Evolutionary conservation across 30 jellyfish, hydroid and myxozoan species (phyloP), one percentile per base, ranked within the genome.

Genomic region (Pseudorhiza aurosa): DNA sequence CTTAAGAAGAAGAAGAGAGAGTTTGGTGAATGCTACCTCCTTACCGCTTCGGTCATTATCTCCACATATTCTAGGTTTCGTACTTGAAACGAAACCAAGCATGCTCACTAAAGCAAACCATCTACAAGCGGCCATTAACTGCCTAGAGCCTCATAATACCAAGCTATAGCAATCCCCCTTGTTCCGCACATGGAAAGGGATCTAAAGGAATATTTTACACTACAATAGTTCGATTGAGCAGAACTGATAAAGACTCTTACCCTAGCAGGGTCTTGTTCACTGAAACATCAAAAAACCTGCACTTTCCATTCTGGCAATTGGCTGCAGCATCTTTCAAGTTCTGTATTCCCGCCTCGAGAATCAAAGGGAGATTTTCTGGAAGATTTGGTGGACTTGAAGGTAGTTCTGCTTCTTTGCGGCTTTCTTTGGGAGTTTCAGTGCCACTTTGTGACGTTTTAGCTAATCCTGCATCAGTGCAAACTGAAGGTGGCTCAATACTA

Each of bases 251-350:
- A 12, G 77, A 40, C 26, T 42, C 85, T 77, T 58, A 93, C 99
- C 95, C 73, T 18, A 93, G 87, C 75, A 93, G 59, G 17, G 82
- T 86, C 58, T 93, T 82, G 90, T 93, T 93, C 33, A 93, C 95
- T 45, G 84, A 75, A 7, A 68, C 73, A 46, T 77, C 93, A 45
- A 93, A 93, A 24, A 83, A 93, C 32, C 96, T 67, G 75, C 89
- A 72, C 75, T 85, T 85, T 27, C 99, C 99, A 69, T 81, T 87
- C 14, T 83, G 62, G 36, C 88, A 59, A 58, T 26, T 60, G 5
- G 77, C 80, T n/a, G 99, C 91, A n/a, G 89, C 96, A n/a, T 82
- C 82, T 62, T 85, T 85, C 58, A 93, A 90, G 25, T 68, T 62
- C 32, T 85, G 90, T 1, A 93, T 55, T 0, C 87, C 89, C 5